Evolutionary conservation across 2,888 invertebrate genomes (phyloP), one percentile per base, ranked within the genome.

Genomic region (Sinohyriopsis cumingii): DNA sequence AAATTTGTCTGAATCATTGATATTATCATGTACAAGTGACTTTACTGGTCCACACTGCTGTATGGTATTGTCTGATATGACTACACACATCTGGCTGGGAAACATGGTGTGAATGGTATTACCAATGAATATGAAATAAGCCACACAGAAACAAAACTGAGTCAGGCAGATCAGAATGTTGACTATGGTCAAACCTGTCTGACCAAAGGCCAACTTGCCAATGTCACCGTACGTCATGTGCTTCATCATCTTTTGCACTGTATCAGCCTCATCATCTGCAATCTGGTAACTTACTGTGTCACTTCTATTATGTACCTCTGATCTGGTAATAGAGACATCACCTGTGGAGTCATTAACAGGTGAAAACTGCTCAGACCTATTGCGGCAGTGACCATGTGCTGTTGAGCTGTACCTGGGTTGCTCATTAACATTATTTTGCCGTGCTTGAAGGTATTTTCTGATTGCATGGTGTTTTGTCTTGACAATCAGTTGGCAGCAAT

Each of bases 101-200:
- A 88, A 86, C 55, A 88, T 66, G 3, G 81, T 74, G 59, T 76
- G 71, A 18, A 89, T 67, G 1, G 89, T 87, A 69, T 89, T 89
- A 9, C 88, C 89, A 20, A 89, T 80, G 65, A 89, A 88, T 33
- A 89, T 88, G 71, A 83, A 88, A 74, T 89, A 89, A 18, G 73
- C 78, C 2, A 88, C 79, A 76, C 85, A 85, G 60, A 87, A 88
- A 7, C 85, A 85, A 77, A 86, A 88, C 80, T 89, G 89, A 5
- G 89, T 89, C 56, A 89, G 69, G 24, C 86, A 78, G 7, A 89
- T 79, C 63, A 82, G 84, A 20, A 82, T 68, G 65, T 88, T 87
- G 5, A 88, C 88, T 20, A 89, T 67, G 25, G 74, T 78, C 5
- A 82, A 68, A 24, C 88, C 89, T 12, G 68, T 45, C 56, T 69